Percentiles rank a stretch among this genome's conserved stretches.
Conservation (phyloP, 92 coral and sea anemone species). For the Zoanthus sociatus region DNA sequence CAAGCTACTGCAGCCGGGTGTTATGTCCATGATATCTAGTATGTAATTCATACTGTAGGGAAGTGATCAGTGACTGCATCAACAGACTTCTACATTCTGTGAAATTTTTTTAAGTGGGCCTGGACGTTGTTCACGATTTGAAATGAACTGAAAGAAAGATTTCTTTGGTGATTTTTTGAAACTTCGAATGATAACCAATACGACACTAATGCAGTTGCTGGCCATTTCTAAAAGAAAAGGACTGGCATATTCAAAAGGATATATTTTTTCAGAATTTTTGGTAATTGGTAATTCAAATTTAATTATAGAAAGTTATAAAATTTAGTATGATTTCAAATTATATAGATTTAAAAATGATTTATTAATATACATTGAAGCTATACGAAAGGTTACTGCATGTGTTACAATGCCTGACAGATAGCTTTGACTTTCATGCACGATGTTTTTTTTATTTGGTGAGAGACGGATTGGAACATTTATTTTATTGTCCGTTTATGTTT, state of each 20-base stretch:
- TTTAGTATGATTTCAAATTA: conserved; percentile 30
- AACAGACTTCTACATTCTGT: neutral
- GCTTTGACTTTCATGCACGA: too few species aligned
- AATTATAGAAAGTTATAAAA: conserved; percentile 33
- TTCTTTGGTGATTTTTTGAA: neutral
- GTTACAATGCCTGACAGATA: neutral
- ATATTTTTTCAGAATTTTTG: neutral
- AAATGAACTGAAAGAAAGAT: neutral
- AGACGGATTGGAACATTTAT: neutral
- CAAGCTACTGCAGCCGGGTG: conserved; percentile 61
- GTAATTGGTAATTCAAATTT: neutral
- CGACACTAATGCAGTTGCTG: neutral
- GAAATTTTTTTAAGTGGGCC: neutral
- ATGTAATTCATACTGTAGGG: neutral
- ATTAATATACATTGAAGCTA: neutral
- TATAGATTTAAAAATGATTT: conserved; percentile 30
- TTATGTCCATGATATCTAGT: conserved; percentile 13
- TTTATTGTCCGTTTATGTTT: neutral
- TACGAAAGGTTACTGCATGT: conserved; percentile 24
- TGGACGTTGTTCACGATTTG: neutral
- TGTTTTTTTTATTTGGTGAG: too few species aligned
- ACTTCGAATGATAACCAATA: too few species aligned
- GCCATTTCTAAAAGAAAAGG: neutral
- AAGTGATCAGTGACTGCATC: conserved; percentile 6
- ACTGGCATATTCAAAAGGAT: neutral